Evolutionary conservation across 37 sponge, comb jelly and placozoan species (phyloP).

Genomic region (Halisarca cf. caerulea): DNA sequence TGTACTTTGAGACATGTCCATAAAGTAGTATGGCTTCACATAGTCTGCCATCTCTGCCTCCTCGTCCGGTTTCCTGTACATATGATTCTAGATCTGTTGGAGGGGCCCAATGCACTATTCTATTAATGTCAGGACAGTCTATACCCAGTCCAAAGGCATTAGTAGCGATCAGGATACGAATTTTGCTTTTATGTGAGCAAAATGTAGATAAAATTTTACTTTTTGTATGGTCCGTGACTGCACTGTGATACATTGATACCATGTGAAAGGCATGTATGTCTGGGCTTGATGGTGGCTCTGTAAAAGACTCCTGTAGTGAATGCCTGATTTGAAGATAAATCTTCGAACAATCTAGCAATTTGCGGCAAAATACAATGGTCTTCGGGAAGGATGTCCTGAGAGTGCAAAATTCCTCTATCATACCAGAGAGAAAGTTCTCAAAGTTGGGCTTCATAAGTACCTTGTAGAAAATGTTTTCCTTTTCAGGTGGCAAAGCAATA

Average conservation of each 20-base stretch:
- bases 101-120: background rate
- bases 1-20: background rate
- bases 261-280: background rate
- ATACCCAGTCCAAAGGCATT: background rate
- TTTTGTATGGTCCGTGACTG: background rate
- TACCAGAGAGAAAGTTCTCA: background rate
- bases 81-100: background rate
- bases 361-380: constrained; percentile 8
- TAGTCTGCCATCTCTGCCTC: background rate
- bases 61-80: constrained; percentile 9
- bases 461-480: background rate
- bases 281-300: background rate
- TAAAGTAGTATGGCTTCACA: background rate
- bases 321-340: background rate
- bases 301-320: background rate
- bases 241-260: constrained; percentile 1
- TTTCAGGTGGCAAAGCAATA: background rate
- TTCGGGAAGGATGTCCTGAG: background rate
- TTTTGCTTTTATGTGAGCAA: background rate
- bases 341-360: background rate
- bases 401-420: no score
- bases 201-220: background rate
- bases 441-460: background rate
- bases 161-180: background rate
- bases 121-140: background rate